Percentiles rank a stretch among this genome's conserved stretches.
These are phyloP conservation scores for Euleptes europaea DNA, from an alignment of 2,113 vertebrate species.

Conservation along the genomic window DNA sequence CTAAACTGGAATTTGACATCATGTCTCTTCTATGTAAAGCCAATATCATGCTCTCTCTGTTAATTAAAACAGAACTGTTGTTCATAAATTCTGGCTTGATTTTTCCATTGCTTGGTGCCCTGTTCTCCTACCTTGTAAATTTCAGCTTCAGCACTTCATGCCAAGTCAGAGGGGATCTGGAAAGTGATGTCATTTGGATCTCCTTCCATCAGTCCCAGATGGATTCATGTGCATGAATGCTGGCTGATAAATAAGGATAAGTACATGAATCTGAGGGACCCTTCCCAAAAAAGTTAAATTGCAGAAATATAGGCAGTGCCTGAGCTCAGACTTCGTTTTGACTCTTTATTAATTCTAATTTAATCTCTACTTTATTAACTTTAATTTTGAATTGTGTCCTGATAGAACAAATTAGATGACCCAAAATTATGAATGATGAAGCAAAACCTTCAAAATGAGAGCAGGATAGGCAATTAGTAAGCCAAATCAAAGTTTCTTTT, in stretches of 20 bases:
- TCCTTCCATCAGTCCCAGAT: conserved; percentile 31
- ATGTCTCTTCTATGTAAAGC: not conserved
- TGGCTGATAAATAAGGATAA: conserved; percentile 20
- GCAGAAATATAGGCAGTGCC: not conserved
- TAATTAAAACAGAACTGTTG: conserved; percentile 23
- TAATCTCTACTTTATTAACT: not conserved
- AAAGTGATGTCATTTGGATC: conserved; percentile 44
- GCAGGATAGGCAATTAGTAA: not conserved
- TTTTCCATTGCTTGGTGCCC: conserved; percentile 32
- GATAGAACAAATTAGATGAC: not conserved
- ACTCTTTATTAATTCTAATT: conserved; percentile 18
- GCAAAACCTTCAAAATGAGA: not conserved
- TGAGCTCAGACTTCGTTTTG: not conserved
- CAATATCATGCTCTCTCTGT: not conserved
- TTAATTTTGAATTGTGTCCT: not conserved
- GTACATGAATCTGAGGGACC: not conserved
- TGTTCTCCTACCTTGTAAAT: conserved; percentile 60
- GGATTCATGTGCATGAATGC: conserved; percentile 21
- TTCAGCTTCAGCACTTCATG: conserved; percentile 58
- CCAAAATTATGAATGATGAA: not conserved
- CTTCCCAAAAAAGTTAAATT: conserved; percentile 11
- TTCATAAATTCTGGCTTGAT: conserved; percentile 46
- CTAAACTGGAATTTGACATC: not conserved
- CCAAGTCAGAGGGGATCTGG: conserved; percentile 36
- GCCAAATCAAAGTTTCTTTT: not conserved